These are phyloP conservation scores for Euleptes europaea DNA, from an alignment of 2,113 vertebrate species.

Conservation along the genomic window DNA sequence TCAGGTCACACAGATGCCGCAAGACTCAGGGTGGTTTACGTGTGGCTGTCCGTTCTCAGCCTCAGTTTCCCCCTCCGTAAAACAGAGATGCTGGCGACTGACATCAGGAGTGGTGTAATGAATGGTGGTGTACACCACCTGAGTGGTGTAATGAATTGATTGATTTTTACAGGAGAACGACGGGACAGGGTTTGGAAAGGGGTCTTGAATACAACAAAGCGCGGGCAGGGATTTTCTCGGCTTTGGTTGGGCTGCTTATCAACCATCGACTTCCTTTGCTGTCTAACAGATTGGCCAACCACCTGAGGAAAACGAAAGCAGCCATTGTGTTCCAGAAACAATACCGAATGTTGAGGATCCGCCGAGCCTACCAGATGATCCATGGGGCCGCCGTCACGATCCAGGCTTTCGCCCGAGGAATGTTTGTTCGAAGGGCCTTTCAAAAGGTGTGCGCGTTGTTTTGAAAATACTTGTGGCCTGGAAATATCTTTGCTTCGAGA, in stretches of 20 bases:
- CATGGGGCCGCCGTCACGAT: constrained; percentile 77
- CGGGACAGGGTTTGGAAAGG: not conserved
- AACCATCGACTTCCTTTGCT: too few relatives aligned
- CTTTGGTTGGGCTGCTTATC: not conserved
- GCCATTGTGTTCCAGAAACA: constrained; percentile 88
- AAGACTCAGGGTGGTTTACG: too few relatives aligned
- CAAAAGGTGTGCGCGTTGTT: constrained; percentile 74
- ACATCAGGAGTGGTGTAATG: not conserved
- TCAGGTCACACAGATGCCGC: too few relatives aligned
- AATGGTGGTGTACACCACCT: too few relatives aligned
- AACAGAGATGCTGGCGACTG: not conserved
- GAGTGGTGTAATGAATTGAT: too few relatives aligned
- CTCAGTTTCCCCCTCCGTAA: not conserved
- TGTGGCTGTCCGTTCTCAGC: not conserved
- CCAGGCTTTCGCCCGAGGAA: constrained; percentile 87
- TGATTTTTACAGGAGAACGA: not conserved
- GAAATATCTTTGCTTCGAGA: not conserved
- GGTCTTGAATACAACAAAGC: fast-evolving
- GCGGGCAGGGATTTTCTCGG: not conserved
- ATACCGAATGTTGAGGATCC: constrained; percentile 83
- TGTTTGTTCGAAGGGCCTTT: constrained; percentile 85
- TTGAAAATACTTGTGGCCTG: fast-evolving
- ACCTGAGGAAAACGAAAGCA: constrained; percentile 81
- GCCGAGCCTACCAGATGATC: constrained; percentile 72
- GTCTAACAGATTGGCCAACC: constrained; percentile 77